Evolutionary conservation across 2,113 vertebrate species (phyloP).

Genomic region (Guaruba guarouba): DNA sequence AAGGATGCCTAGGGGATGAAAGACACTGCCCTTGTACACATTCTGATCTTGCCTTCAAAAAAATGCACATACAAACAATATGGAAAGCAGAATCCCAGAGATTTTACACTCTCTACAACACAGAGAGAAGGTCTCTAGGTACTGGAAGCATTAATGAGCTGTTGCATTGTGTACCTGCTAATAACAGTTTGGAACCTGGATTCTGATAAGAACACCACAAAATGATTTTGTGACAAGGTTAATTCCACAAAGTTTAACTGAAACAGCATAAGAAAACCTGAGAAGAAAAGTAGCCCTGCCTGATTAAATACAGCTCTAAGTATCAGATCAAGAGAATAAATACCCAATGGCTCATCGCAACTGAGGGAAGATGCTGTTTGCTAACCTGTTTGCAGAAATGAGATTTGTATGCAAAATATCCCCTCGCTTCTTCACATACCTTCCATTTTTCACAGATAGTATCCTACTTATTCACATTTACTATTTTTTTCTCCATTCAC

Average conservation of each 20-base stretch:
- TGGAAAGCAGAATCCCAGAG: neutral
- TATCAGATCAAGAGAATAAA: slow-evolving; percentile 18
- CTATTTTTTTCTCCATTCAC: neutral
- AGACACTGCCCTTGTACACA: neutral
- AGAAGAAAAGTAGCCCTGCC: neutral
- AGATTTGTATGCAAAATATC: neutral
- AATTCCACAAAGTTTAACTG: slow-evolving; percentile 32
- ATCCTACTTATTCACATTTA: neutral
- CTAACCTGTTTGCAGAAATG: neutral
- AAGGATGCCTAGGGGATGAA: neutral
- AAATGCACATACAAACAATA: neutral
- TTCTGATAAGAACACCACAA: neutral
- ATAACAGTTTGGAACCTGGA: neutral
- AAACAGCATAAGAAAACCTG: neutral
- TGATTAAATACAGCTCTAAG: slow-evolving; percentile 11
- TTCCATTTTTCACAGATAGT: neutral
- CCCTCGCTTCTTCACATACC: neutral
- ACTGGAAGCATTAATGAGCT: neutral
- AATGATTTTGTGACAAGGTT: neutral
- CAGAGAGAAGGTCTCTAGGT: neutral
- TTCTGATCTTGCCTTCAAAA: neutral
- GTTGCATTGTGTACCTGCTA: neutral
- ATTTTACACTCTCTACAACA: neutral
- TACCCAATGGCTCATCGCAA: neutral
- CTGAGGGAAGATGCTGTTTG: neutral